These are phyloP conservation scores for Paguma larvata DNA, from an alignment of 2,797 vertebrate species.

Conservation along the genomic window DNA sequence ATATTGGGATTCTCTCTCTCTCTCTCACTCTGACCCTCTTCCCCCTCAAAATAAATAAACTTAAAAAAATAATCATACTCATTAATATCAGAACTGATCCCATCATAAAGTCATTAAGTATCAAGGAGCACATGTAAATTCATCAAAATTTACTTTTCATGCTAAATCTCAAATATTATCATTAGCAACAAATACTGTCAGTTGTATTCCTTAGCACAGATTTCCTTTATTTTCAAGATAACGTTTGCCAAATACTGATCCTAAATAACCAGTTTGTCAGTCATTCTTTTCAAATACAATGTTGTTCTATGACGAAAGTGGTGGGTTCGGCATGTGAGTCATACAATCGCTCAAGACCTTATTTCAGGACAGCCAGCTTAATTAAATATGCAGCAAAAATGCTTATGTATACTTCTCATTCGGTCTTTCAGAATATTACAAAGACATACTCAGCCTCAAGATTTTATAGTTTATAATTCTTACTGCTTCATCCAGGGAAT, in stretches of 20 bases:
- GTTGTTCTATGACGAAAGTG: not conserved
- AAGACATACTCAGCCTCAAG: not conserved
- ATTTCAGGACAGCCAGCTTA: not conserved
- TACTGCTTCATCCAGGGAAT: not conserved
- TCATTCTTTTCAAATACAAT: not conserved
- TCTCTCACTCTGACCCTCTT: too few species aligned
- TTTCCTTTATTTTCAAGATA: constrained; percentile 8
- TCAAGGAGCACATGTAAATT: not conserved
- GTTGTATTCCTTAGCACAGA: not conserved
- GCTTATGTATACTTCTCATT: not conserved
- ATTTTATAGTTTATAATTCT: not conserved
- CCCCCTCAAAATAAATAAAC: too few species aligned
- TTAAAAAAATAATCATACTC: not conserved
- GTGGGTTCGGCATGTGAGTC: not conserved
- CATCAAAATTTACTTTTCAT: not conserved
- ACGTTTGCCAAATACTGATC: not conserved
- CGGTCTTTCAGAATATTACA: not conserved
- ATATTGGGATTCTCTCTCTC: too few species aligned
- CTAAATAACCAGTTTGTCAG: not conserved
- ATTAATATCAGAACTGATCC: not conserved
- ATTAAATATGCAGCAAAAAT: not conserved
- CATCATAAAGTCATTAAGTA: not conserved
- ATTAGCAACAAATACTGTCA: not conserved
- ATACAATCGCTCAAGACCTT: not conserved
- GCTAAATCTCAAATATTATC: not conserved